A percentile compares a stretch with the other conserved stretches of the same genome.
phyloP scores from a whole-genome alignment of 2,797 vertebrate species.

The Emydoidea blandingii region DNA sequence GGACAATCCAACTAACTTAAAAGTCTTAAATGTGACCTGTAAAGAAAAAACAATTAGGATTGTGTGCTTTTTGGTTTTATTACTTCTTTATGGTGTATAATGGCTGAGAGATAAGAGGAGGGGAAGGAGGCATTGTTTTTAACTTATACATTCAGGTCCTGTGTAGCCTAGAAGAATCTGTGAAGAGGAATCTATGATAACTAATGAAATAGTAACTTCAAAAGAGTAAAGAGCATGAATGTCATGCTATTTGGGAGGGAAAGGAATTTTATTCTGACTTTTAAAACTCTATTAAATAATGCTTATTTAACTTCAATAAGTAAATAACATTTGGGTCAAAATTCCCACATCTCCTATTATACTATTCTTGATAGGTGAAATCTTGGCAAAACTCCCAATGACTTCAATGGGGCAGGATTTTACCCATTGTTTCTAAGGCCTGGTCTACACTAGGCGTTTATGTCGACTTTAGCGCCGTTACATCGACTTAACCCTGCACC shows the following conservation, averaged over 20 bases:
- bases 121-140: neutral
- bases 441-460: no score
- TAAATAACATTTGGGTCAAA: constrained; percentile 38
- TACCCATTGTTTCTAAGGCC: constrained; percentile 40
- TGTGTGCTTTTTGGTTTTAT: neutral
- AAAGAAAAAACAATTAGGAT: constrained; percentile 16
- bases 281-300: neutral
- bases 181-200: neutral
- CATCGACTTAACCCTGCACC: no score
- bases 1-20: neutral
- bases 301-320: constrained; percentile 36
- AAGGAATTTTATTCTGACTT: neutral
- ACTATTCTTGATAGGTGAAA: constrained; percentile 34
- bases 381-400: constrained; percentile 48
- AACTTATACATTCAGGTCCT: neutral
- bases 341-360: constrained; percentile 14
- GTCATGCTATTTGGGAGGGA: neutral
- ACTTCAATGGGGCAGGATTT: constrained; percentile 14
- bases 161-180: neutral
- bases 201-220: accelerated
- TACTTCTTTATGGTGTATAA: neutral
- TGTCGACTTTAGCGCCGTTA: no score
- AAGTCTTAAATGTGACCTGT: neutral
- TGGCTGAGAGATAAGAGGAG: neutral
- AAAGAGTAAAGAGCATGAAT: neutral